Percentiles rank a stretch among this genome's conserved stretches.
Conservation (phyloP, 2,888 invertebrate genomes). For the Parelbella ahira region DNA sequence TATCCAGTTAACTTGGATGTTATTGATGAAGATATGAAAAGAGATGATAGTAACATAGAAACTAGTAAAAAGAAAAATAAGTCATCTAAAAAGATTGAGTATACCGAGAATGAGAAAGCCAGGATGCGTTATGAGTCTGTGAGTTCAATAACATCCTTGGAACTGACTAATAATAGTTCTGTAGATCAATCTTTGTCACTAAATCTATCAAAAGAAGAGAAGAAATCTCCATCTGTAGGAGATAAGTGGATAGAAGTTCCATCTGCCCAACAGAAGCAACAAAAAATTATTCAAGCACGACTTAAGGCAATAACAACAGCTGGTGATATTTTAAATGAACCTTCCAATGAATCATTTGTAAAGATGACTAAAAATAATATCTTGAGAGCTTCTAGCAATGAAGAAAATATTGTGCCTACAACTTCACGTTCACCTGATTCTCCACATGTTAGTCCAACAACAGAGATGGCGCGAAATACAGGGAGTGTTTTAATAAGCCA, state of each 20-base stretch:
- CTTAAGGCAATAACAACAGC: constrained; percentile 64
- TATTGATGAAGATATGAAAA: constrained; percentile 73
- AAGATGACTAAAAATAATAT: constrained; percentile 59
- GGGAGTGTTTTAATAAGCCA: constrained; percentile 62
- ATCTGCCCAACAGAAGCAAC: constrained; percentile 64
- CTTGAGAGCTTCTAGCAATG: constrained; percentile 41
- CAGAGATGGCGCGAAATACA: constrained; percentile 50
- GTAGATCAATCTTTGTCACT: constrained; percentile 67
- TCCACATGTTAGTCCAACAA: constrained; percentile 51
- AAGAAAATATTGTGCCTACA: constrained; percentile 35
- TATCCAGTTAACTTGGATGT: constrained; percentile 70
- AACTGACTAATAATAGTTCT: constrained; percentile 56
- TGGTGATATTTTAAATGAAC: constrained; percentile 62
- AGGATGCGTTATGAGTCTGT: constrained; percentile 64
- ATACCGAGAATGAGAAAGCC: constrained; percentile 67
- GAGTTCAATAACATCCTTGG: constrained; percentile 65
- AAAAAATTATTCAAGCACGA: constrained; percentile 71
- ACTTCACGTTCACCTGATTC: constrained; percentile 57
- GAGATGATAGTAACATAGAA: constrained; percentile 59
- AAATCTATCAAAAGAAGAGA: constrained; percentile 50
- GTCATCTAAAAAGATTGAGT: constrained; percentile 66
- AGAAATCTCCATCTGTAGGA: constrained; percentile 47
- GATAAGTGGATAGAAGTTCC: constrained; percentile 75
- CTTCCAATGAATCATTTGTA: constrained; percentile 55
- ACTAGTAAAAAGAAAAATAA: constrained; percentile 61